Conservation (phyloP, 2,113 vertebrate species). For the Dipodomys ordii region DNA sequence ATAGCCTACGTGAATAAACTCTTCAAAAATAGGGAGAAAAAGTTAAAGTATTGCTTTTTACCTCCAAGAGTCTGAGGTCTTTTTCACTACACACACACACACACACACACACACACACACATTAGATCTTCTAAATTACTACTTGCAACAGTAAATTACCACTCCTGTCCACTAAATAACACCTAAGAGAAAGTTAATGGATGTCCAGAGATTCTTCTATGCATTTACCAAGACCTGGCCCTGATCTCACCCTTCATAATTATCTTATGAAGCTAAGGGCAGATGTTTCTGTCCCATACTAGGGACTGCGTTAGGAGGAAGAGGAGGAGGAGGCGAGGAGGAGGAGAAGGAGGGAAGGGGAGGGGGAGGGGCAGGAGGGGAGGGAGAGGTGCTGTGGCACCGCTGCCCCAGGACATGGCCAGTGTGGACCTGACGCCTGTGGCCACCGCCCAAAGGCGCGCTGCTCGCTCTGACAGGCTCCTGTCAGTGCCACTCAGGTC, state of each 20-base stretch:
- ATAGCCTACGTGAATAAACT: conserved; percentile 45
- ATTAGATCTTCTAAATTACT: conserved; percentile 63
- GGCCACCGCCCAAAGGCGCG: not conserved
- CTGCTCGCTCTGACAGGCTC: not conserved
- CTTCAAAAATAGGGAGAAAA: conserved; percentile 40
- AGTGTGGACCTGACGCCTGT: not conserved
- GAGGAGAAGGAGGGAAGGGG: no score
- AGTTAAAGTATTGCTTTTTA: conserved; percentile 11
- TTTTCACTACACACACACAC: not conserved
- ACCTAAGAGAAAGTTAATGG: conserved; percentile 63
- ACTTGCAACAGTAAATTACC: conserved; percentile 69
- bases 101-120: not conserved
- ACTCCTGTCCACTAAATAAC: conserved; percentile 61
- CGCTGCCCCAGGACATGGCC: no score
- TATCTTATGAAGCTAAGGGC: conserved; percentile 4
- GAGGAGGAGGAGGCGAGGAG: no score
- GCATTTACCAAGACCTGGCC: conserved; percentile 48
- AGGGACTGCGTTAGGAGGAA: no score
- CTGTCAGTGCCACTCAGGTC: not conserved
- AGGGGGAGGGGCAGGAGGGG: no score
- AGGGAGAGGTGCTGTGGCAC: no score
- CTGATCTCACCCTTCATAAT: conserved; percentile 63
- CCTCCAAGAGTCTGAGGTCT: conserved; percentile 33
- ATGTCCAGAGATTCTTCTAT: conserved; percentile 38
- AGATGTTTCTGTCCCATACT: not conserved